Base-by-base conservation (phyloP, 2,888 invertebrate genomes). In the Drosophila infuscata region DNA sequence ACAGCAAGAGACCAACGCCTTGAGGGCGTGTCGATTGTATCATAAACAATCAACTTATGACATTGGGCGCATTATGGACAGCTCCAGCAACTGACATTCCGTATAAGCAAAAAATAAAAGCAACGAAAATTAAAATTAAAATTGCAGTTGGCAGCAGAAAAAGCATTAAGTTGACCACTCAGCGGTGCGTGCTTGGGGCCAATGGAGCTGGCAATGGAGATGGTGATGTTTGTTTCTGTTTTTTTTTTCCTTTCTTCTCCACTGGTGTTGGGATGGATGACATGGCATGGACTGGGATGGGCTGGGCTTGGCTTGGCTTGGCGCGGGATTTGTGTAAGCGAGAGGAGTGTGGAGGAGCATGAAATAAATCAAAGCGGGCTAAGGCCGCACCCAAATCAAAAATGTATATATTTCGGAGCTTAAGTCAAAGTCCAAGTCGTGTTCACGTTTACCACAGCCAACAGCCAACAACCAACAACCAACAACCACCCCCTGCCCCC, bases 151-250 rank as follows among this genome's bases (percentile, higher is more conserved):
- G 41, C 52, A 71, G 58, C 63, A 59, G 33, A 57, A 54, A 25
- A 70, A 72, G 35, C 52, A 36, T 38, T 63, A 54, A 71, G 63
- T 49, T 68, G 81, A 61, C 74, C 82, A 60, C 35, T 56, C 59
- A 63, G 59, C 25, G 66, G 60, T 83, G 88, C 83, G 85, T 88
- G 83, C 69, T 82, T 67, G 71, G 30, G 64, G 67, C 73, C 77
- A 71, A 75, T 82, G 83, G 56, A 33, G 43, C 20, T 59, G 48
- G 32, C 30, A 46, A 17, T 49, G 49, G 29, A 53, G 60, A 41
- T 54, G 71, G 38, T 33, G 49, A 48, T 32, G 52, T 35, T 52
- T 29, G 35, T 36, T 36, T 36, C 49, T 54, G 20, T 20, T 38
- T 3, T 7, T 11, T 43, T 11, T 20, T 20, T 20, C 9, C 6